Evolutionary conservation across 2,797 vertebrate genomes (phyloP).

Genomic region (Uromys caudimaculatus): DNA sequence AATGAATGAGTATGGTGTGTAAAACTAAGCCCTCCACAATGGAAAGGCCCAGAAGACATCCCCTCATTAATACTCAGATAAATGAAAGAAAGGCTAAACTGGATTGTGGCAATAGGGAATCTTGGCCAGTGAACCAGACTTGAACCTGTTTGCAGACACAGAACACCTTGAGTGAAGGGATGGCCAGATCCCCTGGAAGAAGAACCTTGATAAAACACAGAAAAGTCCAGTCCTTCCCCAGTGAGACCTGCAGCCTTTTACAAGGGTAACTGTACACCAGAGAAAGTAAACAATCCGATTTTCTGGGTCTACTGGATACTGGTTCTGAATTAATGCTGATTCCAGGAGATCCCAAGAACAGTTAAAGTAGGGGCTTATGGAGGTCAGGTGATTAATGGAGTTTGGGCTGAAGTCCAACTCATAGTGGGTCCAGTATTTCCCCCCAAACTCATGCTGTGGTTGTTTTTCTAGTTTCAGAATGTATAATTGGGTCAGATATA

Average conservation of each 20-base stretch:
- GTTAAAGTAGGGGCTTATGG: neutral
- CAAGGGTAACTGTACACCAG: neutral
- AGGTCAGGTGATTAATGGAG: neutral
- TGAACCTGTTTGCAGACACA: neutral
- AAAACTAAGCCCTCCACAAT: neutral
- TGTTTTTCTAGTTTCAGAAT: neutral
- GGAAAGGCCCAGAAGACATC: neutral
- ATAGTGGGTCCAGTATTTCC: neutral
- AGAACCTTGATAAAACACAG: neutral
- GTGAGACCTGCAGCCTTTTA: neutral
- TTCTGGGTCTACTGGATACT: neutral
- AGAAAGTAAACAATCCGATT: neutral
- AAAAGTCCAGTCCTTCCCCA: neutral
- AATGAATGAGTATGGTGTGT: neutral
- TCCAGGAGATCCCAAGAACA: neutral
- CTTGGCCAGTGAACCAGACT: neutral
- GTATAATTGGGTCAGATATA: neutral
- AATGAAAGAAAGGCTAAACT: neutral
- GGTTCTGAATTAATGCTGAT: neutral
- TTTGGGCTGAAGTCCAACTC: neutral
- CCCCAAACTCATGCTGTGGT: neutral
- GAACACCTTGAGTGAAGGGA: neutral
- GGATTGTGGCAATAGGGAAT: neutral
- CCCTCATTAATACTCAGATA: neutral
- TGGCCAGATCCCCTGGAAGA: neutral